Evolutionary conservation across 2,797 vertebrate species (phyloP), one percentile per base, ranked within the genome.

Genomic region (Gephyroberyx darwinii): DNA sequence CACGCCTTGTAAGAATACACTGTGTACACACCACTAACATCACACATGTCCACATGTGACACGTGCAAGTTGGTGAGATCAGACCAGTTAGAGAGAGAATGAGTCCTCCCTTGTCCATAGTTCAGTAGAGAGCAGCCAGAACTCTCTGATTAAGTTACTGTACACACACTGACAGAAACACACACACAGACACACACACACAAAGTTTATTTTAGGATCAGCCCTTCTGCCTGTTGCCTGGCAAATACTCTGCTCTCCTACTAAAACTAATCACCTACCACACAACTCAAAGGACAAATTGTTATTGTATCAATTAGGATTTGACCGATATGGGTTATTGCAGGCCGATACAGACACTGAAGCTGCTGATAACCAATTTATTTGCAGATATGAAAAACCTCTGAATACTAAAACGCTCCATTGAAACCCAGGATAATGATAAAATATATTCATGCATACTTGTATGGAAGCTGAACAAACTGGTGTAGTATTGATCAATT

Each of bases 171-270:
- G 14, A 75, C 72, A 69, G 47, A 68, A 65, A 54, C 62, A 71
- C 67, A 74, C 43, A 59, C 43, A 82, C 74, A 69, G 60, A 67
- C 62, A 69, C 55, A 30, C 71, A 77, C 75, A 55, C 58, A 51
- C 22, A 75, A 70, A 20, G 72, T 90, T 90, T 92, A 93, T 93
- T 92, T 91, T 81, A 69, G 81, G 90, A 91, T 67, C 19, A 2
- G 4, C 71, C 55, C 31, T 59, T 71, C 78, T 76, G 83, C 73
- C 82, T 86, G 88, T 90, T 89, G 88, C 85, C 77, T 84, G 85
- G 90, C 55, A 75, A 71, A 84, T n/a, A 54, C 54, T 39, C 17
- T 52, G 16, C 45, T n/a, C 7, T 50, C 17, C 16, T 7, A 19
- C 26, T 26, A 19, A 8, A n/a, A 50, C 47, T 5, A n/a, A 55